These are phyloP conservation scores for Gopherus flavomarginatus DNA, from an alignment of 2,113 vertebrate genomes.

Conservation along the genomic window DNA sequence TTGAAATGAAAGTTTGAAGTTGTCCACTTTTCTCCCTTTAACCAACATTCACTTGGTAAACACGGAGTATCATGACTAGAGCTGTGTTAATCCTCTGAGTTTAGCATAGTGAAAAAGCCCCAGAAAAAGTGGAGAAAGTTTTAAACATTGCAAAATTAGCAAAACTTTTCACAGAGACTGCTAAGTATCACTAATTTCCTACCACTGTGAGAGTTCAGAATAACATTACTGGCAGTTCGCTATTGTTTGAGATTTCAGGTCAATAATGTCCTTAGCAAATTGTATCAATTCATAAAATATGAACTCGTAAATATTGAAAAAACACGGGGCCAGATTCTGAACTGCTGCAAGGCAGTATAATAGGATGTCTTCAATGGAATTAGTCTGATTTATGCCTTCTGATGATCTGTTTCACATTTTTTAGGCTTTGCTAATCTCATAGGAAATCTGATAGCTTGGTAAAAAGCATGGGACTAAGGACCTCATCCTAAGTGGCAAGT, in stretches of 20 bases:
- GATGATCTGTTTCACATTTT: background rate
- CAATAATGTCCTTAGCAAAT: background rate
- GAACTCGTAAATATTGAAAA: background rate
- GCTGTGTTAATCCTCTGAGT: background rate
- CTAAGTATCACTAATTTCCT: background rate
- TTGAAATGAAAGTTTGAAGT: constrained; percentile 60
- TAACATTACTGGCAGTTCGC: background rate
- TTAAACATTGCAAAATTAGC: constrained; percentile 15
- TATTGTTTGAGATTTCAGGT: background rate
- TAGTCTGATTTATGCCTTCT: background rate
- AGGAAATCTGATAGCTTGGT: background rate
- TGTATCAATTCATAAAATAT: constrained; percentile 25
- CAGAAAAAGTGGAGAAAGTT: constrained; percentile 14
- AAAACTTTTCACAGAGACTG: background rate
- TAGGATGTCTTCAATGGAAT: background rate
- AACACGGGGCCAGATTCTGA: background rate
- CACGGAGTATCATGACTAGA: background rate
- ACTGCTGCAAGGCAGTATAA: background rate
- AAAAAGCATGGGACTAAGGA: background rate
- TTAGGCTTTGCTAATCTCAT: background rate
- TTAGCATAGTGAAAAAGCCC: constrained; percentile 32
- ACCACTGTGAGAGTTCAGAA: background rate
- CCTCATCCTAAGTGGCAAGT: background rate
- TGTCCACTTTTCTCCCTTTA: constrained; percentile 57
- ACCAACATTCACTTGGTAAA: constrained; percentile 59